Conservation (phyloP, 2,888 invertebrate genomes). For the Drosophila anomalata region DNA sequence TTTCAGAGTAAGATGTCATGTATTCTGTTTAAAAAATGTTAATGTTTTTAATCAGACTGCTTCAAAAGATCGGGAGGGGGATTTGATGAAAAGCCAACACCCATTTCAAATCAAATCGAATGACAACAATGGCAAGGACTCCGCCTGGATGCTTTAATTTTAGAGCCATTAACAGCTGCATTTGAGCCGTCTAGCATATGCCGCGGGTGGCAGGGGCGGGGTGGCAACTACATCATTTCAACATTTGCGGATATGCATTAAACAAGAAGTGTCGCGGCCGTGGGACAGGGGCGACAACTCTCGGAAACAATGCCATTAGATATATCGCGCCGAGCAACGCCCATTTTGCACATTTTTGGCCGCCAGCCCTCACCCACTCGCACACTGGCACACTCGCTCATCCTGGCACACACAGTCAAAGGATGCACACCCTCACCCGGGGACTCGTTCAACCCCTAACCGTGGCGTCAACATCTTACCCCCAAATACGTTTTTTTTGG, state of each 20-base stretch:
- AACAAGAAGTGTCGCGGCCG: slow-evolving; percentile 41
- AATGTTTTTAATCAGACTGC: no score
- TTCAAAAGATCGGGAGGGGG: not conserved
- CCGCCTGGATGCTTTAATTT: slow-evolving; percentile 73
- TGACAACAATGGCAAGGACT: slow-evolving; percentile 30
- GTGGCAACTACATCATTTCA: slow-evolving; percentile 69
- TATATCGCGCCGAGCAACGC: slow-evolving; percentile 71
- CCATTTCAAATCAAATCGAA: slow-evolving; percentile 68
- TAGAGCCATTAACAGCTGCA: slow-evolving; percentile 76
- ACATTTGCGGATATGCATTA: slow-evolving; percentile 77
- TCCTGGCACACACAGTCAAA: slow-evolving; percentile 28
- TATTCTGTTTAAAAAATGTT: no score
- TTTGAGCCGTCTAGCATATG: slow-evolving; percentile 66
- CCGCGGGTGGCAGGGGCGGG: slow-evolving; percentile 20
- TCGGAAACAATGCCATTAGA: slow-evolving; percentile 78
- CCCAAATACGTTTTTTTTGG: slow-evolving; percentile 32
- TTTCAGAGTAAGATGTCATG: no score
- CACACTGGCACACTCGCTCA: slow-evolving; percentile 23
- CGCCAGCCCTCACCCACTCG: slow-evolving; percentile 49
- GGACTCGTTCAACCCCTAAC: slow-evolving; percentile 67
- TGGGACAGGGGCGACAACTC: slow-evolving; percentile 35
- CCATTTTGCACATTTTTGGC: slow-evolving; percentile 78
- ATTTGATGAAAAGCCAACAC: slow-evolving; percentile 30
- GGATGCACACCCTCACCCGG: slow-evolving; percentile 33
- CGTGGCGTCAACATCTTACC: slow-evolving; percentile 44